A percentile compares a stretch with the other conserved stretches of the same genome.
These are phyloP conservation scores for Lepidurus packardi DNA, from an alignment of 1,140 invertebrate species.

Conservation along the genomic window DNA sequence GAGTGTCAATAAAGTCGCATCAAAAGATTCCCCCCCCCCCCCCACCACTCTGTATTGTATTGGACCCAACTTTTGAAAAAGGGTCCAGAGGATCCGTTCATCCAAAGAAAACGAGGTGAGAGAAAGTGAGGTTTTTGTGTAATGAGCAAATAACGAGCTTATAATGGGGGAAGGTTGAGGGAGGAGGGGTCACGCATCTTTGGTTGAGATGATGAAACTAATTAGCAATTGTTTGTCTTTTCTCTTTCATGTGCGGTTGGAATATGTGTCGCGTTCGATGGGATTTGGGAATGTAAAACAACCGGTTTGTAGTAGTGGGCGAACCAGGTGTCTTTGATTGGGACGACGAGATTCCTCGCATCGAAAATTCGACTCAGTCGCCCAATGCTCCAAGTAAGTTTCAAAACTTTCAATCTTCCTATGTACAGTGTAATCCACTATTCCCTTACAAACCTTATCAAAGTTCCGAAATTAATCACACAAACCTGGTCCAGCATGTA, in stretches of 20 bases:
- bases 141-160: no score
- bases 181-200: not conserved
- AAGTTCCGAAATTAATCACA: no score
- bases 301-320: not conserved
- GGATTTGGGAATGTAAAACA: no score
- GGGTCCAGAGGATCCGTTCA: constrained; percentile 34
- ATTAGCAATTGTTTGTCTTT: not conserved
- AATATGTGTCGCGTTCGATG: not conserved
- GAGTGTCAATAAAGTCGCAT: constrained; percentile 18
- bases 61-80: not conserved
- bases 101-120: constrained; percentile 51
- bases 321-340: constrained; percentile 9
- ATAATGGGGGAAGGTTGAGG: no score
- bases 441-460: no score
- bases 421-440: no score
- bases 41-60: constrained; percentile 21
- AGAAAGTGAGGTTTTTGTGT: not conserved
- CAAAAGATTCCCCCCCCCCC: not conserved
- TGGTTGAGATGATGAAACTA: not conserved
- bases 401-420: not conserved
- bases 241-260: not conserved
- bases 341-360: constrained; percentile 16
- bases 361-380: constrained; percentile 18
- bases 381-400: constrained; percentile 18
- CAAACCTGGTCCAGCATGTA: no score